These are phyloP conservation scores for Tychaedon coryphoeus DNA, from an alignment of 2,113 vertebrate genomes.

Conservation along the genomic window DNA sequence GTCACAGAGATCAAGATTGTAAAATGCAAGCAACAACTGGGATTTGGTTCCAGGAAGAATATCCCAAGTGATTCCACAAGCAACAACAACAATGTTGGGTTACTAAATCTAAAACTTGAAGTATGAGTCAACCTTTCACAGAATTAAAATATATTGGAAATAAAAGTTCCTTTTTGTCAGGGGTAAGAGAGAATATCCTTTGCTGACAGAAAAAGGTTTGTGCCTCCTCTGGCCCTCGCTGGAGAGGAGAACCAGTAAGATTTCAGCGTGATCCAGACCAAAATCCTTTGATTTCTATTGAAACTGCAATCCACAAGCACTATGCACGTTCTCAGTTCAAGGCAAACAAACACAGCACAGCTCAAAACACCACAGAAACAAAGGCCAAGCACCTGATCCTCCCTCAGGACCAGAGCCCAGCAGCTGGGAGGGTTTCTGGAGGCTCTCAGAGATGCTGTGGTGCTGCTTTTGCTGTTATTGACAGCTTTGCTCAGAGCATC, in stretches of 20 bases:
- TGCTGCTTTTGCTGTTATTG: background rate
- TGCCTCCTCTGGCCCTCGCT: background rate
- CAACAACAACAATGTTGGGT: background rate
- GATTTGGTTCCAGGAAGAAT: background rate
- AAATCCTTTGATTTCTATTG: background rate
- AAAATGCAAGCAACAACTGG: background rate
- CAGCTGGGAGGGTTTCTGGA: background rate
- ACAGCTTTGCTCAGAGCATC: background rate
- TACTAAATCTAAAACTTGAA: background rate
- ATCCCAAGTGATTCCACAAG: background rate
- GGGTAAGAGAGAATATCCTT: background rate
- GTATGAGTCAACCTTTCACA: background rate
- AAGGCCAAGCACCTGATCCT: accelerated
- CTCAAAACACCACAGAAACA: background rate
- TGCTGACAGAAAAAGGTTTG: background rate
- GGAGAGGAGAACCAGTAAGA: background rate
- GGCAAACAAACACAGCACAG: background rate
- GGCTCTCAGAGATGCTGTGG: background rate
- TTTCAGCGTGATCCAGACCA: background rate
- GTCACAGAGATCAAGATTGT: background rate
- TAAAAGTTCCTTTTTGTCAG: background rate
- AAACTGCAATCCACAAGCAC: background rate
- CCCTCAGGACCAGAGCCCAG: background rate
- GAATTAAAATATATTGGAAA: background rate
- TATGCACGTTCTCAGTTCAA: accelerated